These are phyloP conservation scores for Xenops minutus DNA, from an alignment of 2,797 vertebrate genomes.

Conservation along the genomic window DNA sequence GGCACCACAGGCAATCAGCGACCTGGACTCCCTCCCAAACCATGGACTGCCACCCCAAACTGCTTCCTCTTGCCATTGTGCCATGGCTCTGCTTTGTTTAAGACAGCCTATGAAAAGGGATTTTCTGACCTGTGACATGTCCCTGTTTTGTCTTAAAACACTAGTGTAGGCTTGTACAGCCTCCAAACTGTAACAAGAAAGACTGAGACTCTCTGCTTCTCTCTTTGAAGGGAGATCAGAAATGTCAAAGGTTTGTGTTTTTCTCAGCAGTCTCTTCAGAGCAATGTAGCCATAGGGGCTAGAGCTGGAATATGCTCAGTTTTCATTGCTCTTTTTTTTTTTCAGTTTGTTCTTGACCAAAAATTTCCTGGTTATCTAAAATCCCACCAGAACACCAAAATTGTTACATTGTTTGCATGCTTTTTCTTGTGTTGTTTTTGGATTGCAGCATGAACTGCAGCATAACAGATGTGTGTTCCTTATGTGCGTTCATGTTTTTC, in stretches of 20 bases:
- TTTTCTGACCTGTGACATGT: neutral
- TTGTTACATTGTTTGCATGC: neutral
- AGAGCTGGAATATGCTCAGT: neutral
- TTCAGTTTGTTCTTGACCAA: neutral
- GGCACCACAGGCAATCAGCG: neutral
- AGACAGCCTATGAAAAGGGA: neutral
- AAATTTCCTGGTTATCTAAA: constrained; percentile 10
- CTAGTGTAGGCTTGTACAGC: neutral
- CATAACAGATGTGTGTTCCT: neutral
- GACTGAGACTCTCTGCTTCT: neutral
- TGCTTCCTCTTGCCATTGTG: fast-evolving
- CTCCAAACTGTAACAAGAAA: neutral
- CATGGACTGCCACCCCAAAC: neutral
- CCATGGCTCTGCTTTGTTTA: neutral
- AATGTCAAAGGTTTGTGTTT: neutral
- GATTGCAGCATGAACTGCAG: neutral
- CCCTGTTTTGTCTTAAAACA: neutral
- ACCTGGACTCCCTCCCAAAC: neutral
- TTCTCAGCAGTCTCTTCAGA: neutral
- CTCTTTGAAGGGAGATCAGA: neutral
- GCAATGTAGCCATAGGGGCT: neutral
- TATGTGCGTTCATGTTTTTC: neutral
- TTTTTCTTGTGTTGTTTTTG: neutral
- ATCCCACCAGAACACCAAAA: neutral
- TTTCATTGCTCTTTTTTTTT: neutral